Conservation (phyloP, 1,140 invertebrate genomes). For the Episyrphus balteatus region DNA sequence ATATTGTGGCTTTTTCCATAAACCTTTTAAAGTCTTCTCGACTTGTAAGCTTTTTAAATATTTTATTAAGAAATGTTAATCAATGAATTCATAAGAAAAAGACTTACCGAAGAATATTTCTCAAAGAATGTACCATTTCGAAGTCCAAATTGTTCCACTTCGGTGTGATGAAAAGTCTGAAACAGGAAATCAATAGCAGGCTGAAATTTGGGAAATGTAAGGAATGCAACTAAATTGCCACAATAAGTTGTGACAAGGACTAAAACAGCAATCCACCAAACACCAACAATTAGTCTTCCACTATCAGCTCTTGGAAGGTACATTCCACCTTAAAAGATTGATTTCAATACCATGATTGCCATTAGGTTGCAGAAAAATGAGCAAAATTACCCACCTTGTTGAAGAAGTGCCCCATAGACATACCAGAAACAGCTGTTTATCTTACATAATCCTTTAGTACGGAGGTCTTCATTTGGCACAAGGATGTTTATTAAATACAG, state of each 20-base stretch:
- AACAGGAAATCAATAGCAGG: slow-evolving; percentile 59
- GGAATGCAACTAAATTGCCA: slow-evolving; percentile 83
- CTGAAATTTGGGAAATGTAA: slow-evolving; percentile 84
- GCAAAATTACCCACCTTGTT: slow-evolving; percentile 58
- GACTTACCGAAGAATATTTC: slow-evolving; percentile 46
- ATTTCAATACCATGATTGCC: neutral
- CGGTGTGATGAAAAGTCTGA: slow-evolving; percentile 52
- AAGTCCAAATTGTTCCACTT: slow-evolving; percentile 62
- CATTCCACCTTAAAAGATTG: slow-evolving; percentile 57
- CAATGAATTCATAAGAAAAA: neutral
- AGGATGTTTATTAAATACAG: slow-evolving; percentile 63
- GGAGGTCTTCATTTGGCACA: slow-evolving; percentile 57
- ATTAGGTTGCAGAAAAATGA: neutral
- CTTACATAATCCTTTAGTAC: slow-evolving; percentile 50
- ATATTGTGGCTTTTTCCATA: slow-evolving; percentile 37
- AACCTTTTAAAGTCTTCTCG: slow-evolving; percentile 29
- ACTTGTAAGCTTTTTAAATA: slow-evolving; percentile 11
- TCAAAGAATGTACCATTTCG: slow-evolving; percentile 63
- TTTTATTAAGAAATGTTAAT: neutral
- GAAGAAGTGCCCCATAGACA: slow-evolving; percentile 76
- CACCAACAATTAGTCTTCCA: slow-evolving; percentile 74
- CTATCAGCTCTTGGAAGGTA: slow-evolving; percentile 73
- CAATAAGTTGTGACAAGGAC: slow-evolving; percentile 86
- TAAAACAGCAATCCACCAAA: slow-evolving; percentile 88
- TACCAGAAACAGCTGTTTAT: slow-evolving; percentile 79